Conservation (phyloP, 2,797 vertebrate species). For the Ctenopoma multispine region DNA sequence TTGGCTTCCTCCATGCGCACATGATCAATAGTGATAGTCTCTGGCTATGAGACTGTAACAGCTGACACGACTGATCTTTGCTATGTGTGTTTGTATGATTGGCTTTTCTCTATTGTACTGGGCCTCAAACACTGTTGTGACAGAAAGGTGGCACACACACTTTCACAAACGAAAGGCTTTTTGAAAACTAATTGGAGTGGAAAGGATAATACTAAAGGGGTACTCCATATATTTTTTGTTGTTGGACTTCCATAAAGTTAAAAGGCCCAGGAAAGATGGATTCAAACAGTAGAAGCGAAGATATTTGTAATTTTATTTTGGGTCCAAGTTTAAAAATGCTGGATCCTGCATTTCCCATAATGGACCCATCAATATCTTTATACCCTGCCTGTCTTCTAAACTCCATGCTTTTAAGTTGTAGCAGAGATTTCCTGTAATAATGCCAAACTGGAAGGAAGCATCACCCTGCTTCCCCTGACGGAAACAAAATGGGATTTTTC, state of each 20-base stretch:
- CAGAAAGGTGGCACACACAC: constrained; percentile 9
- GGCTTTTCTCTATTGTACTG: constrained; percentile 23
- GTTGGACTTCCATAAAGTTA: not conserved
- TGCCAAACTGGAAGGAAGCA: too few species aligned
- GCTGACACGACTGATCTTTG: constrained; percentile 55
- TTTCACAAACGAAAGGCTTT: constrained; percentile 12
- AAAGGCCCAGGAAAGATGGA: not conserved
- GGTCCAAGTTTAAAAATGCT: not conserved
- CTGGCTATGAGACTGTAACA: constrained; percentile 44
- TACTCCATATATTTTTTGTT: not conserved
- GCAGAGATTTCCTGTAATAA: not conserved
- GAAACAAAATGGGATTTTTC: too few species aligned
- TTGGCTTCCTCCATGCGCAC: constrained; percentile 31
- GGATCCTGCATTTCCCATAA: not conserved
- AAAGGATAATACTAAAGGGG: not conserved
- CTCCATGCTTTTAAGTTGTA: not conserved
- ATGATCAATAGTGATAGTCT: constrained; percentile 75
- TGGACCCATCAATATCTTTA: not conserved
- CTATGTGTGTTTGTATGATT: constrained; percentile 37
- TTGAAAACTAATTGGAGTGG: not conserved
- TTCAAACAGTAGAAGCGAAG: not conserved
- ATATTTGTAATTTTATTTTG: not conserved
- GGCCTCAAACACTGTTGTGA: constrained; percentile 12
- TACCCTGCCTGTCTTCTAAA: not conserved
- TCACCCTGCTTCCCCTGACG: too few species aligned